Conservation (phyloP, 2,888 invertebrate genomes). For the Bombyx huttoni region DNA sequence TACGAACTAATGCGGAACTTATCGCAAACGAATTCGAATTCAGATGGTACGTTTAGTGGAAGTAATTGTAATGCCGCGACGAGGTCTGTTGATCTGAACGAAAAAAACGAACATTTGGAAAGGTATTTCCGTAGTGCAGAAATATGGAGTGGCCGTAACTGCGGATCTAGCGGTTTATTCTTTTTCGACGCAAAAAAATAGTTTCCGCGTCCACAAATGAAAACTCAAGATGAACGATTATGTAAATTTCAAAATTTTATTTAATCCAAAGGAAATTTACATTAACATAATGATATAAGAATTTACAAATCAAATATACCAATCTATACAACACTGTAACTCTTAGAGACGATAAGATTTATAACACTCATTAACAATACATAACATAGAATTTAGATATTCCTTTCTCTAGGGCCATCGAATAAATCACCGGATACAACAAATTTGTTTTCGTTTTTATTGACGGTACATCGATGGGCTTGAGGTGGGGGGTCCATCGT, state of each 20-base stretch:
- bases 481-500: background rate
- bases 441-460: slow-evolving; percentile 6
- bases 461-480: background rate
- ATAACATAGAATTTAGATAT: slow-evolving; percentile 55
- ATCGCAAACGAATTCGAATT: slow-evolving; percentile 45
- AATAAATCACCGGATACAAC: slow-evolving; percentile 48
- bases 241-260: slow-evolving; percentile 70
- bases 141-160: slow-evolving; percentile 35
- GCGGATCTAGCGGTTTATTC: slow-evolving; percentile 18
- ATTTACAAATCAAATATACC: slow-evolving; percentile 66
- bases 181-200: slow-evolving; percentile 25
- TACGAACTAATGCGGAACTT: slow-evolving; percentile 55
- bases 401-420: slow-evolving; percentile 57
- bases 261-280: slow-evolving; percentile 68
- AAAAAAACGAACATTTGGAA: slow-evolving; percentile 51
- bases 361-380: slow-evolving; percentile 66
- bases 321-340: slow-evolving; percentile 71
- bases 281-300: slow-evolving; percentile 68
- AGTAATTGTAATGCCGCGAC: slow-evolving; percentile 28
- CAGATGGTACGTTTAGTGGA: slow-evolving; percentile 46
- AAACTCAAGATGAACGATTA: slow-evolving; percentile 62
- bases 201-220: slow-evolving; percentile 25
- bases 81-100: slow-evolving; percentile 26
- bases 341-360: slow-evolving; percentile 69
- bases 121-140: slow-evolving; percentile 54